Percentiles rank a stretch among this genome's conserved stretches.
Evolutionary conservation across 2,113 vertebrate species (phyloP).

Genomic region (Brachirus orientalis): DNA sequence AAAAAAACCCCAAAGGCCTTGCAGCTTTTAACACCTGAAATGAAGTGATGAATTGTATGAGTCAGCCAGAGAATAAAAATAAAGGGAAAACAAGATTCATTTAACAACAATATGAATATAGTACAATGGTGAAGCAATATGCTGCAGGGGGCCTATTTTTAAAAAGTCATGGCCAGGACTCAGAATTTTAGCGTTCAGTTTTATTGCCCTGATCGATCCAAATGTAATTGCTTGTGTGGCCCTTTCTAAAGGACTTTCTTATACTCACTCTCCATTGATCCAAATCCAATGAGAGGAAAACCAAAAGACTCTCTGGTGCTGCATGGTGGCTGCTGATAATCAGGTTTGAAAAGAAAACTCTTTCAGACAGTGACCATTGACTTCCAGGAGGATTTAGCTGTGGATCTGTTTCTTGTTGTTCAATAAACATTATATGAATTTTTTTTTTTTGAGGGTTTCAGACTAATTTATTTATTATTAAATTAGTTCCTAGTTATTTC

Average conservation of each 20-base stretch:
- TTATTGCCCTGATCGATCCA: conserved; percentile 25
- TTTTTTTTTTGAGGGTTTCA: too few species aligned
- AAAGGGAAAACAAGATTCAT: neutral
- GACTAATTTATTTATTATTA: too few species aligned
- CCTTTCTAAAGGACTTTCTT: conserved; percentile 7
- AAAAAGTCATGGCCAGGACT: neutral
- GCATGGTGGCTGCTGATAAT: neutral
- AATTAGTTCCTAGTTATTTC: too few species aligned
- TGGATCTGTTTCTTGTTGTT: too few species aligned
- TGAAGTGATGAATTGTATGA: too few species aligned
- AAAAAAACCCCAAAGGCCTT: too few species aligned
- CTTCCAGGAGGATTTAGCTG: too few species aligned
- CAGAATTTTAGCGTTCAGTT: neutral
- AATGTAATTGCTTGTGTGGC: conserved; percentile 1
- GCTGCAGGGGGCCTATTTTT: neutral
- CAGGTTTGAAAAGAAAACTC: neutral
- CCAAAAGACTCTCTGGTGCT: neutral
- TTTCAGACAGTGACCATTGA: too few species aligned
- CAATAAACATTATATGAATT: too few species aligned
- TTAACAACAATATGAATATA: neutral
- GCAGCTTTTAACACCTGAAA: too few species aligned
- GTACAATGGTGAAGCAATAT: neutral
- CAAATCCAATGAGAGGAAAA: conserved; percentile 18
- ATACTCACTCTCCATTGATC: conserved; percentile 1
- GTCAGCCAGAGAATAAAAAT: too few species aligned